Base-by-base conservation (phyloP, 2,797 vertebrate species). In the Pelodytes ibericus region DNA sequence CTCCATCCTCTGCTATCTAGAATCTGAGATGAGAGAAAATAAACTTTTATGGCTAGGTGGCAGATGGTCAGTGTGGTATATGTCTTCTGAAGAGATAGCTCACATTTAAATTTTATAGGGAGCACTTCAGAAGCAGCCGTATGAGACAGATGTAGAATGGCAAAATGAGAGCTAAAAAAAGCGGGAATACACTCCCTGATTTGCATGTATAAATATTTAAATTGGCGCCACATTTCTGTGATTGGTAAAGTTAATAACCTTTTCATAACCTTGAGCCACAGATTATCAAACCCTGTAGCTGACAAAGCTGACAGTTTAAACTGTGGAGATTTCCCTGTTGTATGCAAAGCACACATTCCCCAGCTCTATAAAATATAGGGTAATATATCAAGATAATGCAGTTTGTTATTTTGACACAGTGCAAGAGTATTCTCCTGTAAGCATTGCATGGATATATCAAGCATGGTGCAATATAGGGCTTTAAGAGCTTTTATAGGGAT, bases 191-290 rank as follows among this genome's bases (percentile, higher is more conserved):
- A 68, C 64, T 73, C 11, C 13, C 63, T 79, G 63, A 79, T 79
- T 79, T 79, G 76, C 76, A 79, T 79, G 16, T 79, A 79, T 79
- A 79, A 79, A 79, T 79, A 79, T 79, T 79, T 79, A 72, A 79
- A 72, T 79, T 79, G 76, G 56, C 76, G 73, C 76, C 57, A 68
- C 76, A 73, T 79, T 79, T 79, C 56, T 73, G 63, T 20, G 59
- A 79, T 66, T 73, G 70, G 70, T 73, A 79, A 61, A 73, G 70
- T 68, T 79, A 73, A 73, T 79, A 72, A 79, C 76, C 76, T 79
- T 79, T 73, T 68, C 70, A 73, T 73, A 79, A 79, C 76, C 76
- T 79, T 79, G 63, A 62, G 60, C 70, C 71, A 79, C 69, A 56
- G 60, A 79, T 68, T 64, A 79, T 57, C 76, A 73, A 72, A 66